Percentiles rank a stretch among this genome's conserved stretches.
phyloP scores from a whole-genome alignment of 2,797 vertebrate species.

The Enteromius argenteus region DNA sequence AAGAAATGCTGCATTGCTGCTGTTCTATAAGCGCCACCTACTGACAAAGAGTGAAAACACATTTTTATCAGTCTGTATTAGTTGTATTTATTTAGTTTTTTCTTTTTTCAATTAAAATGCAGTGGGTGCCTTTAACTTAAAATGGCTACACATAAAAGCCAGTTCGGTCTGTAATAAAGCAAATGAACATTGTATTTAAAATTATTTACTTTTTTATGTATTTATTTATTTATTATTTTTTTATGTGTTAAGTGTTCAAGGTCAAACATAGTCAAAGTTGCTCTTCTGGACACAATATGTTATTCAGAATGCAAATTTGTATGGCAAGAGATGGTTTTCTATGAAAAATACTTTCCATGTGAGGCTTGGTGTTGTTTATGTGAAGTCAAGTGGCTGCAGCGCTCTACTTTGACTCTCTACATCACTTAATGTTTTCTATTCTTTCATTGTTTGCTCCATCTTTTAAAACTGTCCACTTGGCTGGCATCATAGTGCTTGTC shows the following conservation, averaged over 20 bases:
- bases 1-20: neutral
- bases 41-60: neutral
- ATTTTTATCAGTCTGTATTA: neutral
- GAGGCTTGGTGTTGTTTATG: neutral
- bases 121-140: no score
- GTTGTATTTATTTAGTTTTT: no score
- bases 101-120: no score
- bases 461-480: neutral
- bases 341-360: neutral
- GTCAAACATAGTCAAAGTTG: neutral
- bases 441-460: neutral
- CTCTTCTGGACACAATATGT: neutral
- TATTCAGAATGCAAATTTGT: neutral
- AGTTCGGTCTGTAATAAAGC: neutral
- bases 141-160: neutral
- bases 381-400: neutral
- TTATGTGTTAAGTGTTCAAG: no score
- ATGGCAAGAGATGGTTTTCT: neutral
- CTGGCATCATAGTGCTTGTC: neutral
- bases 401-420: neutral
- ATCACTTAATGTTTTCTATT: neutral
- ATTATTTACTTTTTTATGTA: no score
- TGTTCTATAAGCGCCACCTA: neutral
- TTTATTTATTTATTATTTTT: no score
- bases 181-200: no score